These are phyloP conservation scores for Tetragnatha montana DNA, from an alignment of 2,888 invertebrate species.

Conservation along the genomic window DNA sequence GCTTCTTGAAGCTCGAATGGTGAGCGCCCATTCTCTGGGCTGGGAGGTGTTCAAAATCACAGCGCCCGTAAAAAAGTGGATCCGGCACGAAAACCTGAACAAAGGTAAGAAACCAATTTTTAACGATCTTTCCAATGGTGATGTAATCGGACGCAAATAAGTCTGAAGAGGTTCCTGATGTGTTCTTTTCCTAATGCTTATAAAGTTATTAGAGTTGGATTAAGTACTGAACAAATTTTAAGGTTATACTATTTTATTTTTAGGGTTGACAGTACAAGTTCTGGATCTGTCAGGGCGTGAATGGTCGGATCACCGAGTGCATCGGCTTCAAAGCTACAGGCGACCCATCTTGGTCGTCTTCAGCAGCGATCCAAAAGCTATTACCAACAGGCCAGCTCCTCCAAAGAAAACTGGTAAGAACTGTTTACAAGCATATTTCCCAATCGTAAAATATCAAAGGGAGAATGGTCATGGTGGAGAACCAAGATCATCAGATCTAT, in stretches of 20 bases:
- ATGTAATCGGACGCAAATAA: too few species aligned
- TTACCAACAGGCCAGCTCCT: background rate
- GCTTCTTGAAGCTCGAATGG: slow-evolving; percentile 80
- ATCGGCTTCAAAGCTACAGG: slow-evolving; percentile 78
- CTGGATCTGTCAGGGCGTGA: slow-evolving; percentile 23
- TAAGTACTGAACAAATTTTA: too few species aligned
- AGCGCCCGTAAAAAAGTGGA: slow-evolving; percentile 80
- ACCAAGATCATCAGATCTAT: too few species aligned
- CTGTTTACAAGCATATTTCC: background rate
- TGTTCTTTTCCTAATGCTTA: too few species aligned
- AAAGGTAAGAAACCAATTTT: slow-evolving; percentile 75
- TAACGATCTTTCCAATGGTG: background rate
- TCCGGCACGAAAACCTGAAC: slow-evolving; percentile 78
- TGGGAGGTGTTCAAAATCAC: slow-evolving; percentile 82
- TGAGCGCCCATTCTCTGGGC: slow-evolving; percentile 80
- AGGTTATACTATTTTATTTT: background rate
- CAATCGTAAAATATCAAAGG: too few species aligned
- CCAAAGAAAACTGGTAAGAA: slow-evolving; percentile 23
- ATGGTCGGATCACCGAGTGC: slow-evolving; percentile 69
- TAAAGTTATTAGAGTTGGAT: too few species aligned
- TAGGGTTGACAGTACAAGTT: slow-evolving; percentile 45
- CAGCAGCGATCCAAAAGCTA: slow-evolving; percentile 74
- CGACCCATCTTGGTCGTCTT: slow-evolving; percentile 80
- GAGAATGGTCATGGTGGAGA: too few species aligned
- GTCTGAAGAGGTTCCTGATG: too few species aligned